Evolutionary conservation across 2,113 vertebrate genomes (phyloP), one percentile per base, ranked within the genome.

Genomic region (Zosterops japonicus): DNA sequence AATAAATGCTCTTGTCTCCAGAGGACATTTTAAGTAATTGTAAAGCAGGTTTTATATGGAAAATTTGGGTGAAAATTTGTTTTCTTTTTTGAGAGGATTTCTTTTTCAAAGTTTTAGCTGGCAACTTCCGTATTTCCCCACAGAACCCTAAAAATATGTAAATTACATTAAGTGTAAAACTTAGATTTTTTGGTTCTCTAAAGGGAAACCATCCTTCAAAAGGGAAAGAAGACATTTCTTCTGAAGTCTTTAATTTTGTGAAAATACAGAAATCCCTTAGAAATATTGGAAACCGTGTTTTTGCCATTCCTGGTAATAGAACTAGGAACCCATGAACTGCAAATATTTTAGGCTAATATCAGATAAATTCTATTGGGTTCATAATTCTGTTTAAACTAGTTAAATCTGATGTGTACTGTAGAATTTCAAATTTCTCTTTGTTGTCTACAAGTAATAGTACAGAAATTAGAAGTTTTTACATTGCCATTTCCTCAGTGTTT

Each of bases 401-500:
- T 31, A 27, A 39, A 71, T 74, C 55, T 49, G 23, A 8, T 22
- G 21, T 12, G 9, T 36, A 11, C 19, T 13, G 3, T 39, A 78
- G 56, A 14, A 11, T 39, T 91, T 18, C 13, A 15, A 49, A 74
- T 65, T 50, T 83, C 28, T 65, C 0, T 49, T 52, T 49, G 27
- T 21, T 47, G 18, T 39, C 15, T 31, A 3, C 3, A 5, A 23
- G 27, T 25, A 36, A 14, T 19, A 19, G 44, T 44, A 44, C 0
- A 0, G 16, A 49, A 69, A 70, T 80, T 24, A 3, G 5, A 76
- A 72, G 14, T 31, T 75, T 56, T 94, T 61, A 8, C 15, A n/a
- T 22, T 19, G 0, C 0, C 3, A 7, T 77, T 86, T 60, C 41
- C 14, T 75, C 8, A 2, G 8, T 25, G 9, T 89, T 86, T 83